A percentile compares a stretch with the other conserved stretches of the same genome.
These are phyloP conservation scores for Grammomys surdaster DNA, from an alignment of 2,113 vertebrate genomes.

Conservation along the genomic window DNA sequence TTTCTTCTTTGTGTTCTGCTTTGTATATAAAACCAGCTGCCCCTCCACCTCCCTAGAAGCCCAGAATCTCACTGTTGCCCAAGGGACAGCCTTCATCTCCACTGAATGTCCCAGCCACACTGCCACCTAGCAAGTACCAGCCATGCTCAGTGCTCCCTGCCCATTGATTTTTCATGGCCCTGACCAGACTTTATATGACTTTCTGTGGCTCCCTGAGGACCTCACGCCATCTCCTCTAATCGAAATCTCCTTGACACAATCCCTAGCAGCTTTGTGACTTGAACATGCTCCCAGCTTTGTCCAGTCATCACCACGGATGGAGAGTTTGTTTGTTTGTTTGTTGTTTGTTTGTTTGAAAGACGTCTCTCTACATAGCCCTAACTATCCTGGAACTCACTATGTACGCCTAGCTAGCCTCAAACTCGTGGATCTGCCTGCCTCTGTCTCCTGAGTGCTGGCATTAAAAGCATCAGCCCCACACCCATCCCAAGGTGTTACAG, in stretches of 20 bases:
- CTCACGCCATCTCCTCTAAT: neutral
- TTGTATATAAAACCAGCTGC: neutral
- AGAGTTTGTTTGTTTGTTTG: neutral
- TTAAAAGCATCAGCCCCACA: neutral
- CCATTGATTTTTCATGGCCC: neutral
- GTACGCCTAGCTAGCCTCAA: neutral
- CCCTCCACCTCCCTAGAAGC: neutral
- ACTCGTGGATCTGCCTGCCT: neutral
- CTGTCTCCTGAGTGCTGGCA: neutral
- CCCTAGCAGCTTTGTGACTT: neutral
- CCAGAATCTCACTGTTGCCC: neutral
- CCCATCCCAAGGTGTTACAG: neutral
- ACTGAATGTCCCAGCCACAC: neutral
- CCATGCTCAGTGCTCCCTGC: no score
- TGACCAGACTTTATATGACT: neutral
- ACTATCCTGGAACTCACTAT: neutral
- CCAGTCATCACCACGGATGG: neutral
- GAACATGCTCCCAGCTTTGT: neutral
- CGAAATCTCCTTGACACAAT: neutral
- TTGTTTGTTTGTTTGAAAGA: neutral
- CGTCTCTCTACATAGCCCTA: neutral
- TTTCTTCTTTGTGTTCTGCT: neutral
- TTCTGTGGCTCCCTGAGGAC: neutral
- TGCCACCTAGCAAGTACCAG: neutral
- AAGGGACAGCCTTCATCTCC: neutral